A percentile compares a stretch with the other conserved stretches of the same genome.
Evolutionary conservation across 2,888 invertebrate species (phyloP).

Genomic region (Euphydryas editha): DNA sequence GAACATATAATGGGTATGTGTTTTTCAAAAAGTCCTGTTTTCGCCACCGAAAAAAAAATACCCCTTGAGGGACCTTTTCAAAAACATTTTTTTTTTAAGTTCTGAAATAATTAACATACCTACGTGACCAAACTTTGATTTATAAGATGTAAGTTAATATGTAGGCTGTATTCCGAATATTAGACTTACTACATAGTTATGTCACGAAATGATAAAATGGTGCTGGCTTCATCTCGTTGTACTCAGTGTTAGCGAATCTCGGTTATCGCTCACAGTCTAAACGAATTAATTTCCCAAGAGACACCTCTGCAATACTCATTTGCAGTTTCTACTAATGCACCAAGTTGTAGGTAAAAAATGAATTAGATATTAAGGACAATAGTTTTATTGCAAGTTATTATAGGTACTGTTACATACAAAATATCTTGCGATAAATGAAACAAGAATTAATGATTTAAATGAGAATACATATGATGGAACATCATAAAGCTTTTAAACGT

Average conservation of each 20-base stretch:
- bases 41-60: neutral
- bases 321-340: constrained; percentile 21
- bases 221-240: constrained; percentile 11
- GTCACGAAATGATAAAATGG: constrained; percentile 20
- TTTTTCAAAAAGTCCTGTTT: neutral
- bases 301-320: constrained; percentile 30
- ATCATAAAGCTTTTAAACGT: too few species aligned
- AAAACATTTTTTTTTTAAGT: too few species aligned
- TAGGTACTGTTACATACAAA: too few species aligned
- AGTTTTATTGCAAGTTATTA: neutral
- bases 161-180: neutral
- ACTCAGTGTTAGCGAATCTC: constrained; percentile 16
- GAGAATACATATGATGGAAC: too few species aligned
- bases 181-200: neutral
- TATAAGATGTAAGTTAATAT: neutral
- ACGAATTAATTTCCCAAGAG: constrained; percentile 39
- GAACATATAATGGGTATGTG: neutral
- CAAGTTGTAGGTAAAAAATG: constrained; percentile 11
- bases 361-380: constrained; percentile 2
- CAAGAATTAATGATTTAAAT: too few species aligned
- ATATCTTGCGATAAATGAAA: too few species aligned
- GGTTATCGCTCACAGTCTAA: constrained; percentile 24
- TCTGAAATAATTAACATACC: too few species aligned
- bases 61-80: too few species aligned
- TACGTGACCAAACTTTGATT: too few species aligned